Conservation (phyloP, 2,113 vertebrate genomes). For the Climacteris rufus region DNA sequence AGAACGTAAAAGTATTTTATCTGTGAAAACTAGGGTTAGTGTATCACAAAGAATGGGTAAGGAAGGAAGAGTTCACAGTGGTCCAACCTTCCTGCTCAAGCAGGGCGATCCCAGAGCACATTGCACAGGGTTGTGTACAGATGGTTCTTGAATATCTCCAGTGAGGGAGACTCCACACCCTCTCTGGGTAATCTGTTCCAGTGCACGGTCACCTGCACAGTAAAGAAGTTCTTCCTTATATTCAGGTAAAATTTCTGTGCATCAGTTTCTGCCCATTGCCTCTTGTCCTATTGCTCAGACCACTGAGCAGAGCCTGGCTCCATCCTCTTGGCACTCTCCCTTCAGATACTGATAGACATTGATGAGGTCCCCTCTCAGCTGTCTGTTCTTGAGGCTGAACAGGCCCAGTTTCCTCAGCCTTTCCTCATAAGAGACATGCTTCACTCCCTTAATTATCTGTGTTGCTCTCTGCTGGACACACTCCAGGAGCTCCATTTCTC, state of each 20-base stretch:
- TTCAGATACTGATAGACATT: not conserved
- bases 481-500: not conserved
- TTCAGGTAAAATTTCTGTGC: not conserved
- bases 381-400: not conserved
- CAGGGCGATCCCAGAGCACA: not conserved
- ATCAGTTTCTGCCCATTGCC: not conserved
- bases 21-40: not conserved
- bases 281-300: not conserved
- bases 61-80: no score
- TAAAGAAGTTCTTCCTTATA: not conserved
- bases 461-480: not conserved
- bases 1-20: not conserved
- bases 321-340: not conserved
- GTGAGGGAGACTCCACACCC: not conserved
- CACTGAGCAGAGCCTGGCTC: not conserved
- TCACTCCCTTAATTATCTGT: not conserved
- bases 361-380: not conserved
- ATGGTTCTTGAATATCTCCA: not conserved
- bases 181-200: not conserved
- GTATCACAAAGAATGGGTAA: not conserved
- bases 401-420: not conserved
- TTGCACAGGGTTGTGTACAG: not conserved
- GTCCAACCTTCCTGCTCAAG: not conserved
- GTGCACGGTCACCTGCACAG: not conserved
- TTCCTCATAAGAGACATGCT: not conserved